Evolutionary conservation across 2,888 invertebrate genomes (phyloP).

Genomic region (Drosophila setosimentum): DNA sequence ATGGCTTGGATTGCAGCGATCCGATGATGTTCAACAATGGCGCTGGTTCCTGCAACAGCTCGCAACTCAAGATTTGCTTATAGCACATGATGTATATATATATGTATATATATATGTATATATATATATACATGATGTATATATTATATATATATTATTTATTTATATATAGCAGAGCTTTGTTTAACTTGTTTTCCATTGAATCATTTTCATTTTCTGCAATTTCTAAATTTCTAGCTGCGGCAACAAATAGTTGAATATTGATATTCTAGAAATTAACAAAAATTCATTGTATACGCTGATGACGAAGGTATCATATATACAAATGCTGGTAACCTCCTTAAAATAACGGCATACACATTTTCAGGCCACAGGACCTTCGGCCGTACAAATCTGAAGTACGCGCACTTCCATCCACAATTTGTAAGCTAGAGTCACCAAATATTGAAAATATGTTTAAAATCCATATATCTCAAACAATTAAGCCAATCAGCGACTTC

Average conservation of each 20-base stretch:
- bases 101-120: too few species aligned
- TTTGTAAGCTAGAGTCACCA: too few species aligned
- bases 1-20: slow-evolving; percentile 67
- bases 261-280: neutral
- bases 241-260: neutral
- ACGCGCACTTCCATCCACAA: neutral
- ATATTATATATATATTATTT: too few species aligned
- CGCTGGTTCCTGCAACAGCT: slow-evolving; percentile 53
- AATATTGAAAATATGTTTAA: neutral
- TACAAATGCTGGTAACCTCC: too few species aligned
- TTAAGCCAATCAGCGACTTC: neutral
- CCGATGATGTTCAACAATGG: slow-evolving; percentile 58
- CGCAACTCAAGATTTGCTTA: too few species aligned
- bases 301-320: too few species aligned
- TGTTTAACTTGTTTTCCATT: neutral
- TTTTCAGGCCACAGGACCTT: neutral
- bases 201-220: neutral
- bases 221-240: neutral
- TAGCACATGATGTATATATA: too few species aligned
- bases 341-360: too few species aligned
- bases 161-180: neutral
- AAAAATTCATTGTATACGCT: neutral
- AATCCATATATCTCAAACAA: neutral
- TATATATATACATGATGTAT: too few species aligned
- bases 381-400: too few species aligned